Base-by-base conservation (phyloP, 2,888 invertebrate genomes). In the Polyommatus icarus region DNA sequence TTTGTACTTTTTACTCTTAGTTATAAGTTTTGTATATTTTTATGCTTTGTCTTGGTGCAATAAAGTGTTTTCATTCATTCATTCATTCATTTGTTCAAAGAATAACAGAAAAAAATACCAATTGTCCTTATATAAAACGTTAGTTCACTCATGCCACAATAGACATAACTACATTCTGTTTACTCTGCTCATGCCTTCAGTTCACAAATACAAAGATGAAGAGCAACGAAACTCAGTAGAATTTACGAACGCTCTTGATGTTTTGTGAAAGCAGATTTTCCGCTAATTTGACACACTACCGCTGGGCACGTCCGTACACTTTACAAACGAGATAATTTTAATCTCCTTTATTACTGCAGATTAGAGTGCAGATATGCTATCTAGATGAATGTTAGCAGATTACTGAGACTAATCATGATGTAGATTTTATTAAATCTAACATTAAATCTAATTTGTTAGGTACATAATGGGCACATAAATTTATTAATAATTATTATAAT, bases 241-340 rank as follows among this genome's bases (percentile, higher is more conserved):
- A 29, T 67, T 29, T 67, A 29, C 29, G 67, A 67, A 67, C 15
- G 67, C 32, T 67, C 32, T 32, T 4, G 67, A 67, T 61, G 24
- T 20, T 67, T 29, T 29, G 67, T 67, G 67, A 67, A 67, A 67
- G 67, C 29, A 29, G 18, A 67, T 67, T 67, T 67, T 67, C 67
- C 67, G 29, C 67, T 32, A 29, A 32, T 67, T 67, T 29, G 67
- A 67, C 67, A 67, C 67, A 32, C 29, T 50, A 15, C 50, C 15
- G 29, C 67, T 29, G 67, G 18, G 6, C 67, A 29, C 67, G 67
- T 32, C 29, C 67, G 67, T 18, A 15, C 67, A 6, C 24, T 61
- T 67, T 67, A 67, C 67, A 15, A 67, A 15, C 32, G 29, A 67
- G 29, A 67, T 67, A 67, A 32, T 67, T 24, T 15, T 67, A 67